phyloP scores from a whole-genome alignment of 2,888 invertebrate species.

The Drosophila bunnanda region DNA sequence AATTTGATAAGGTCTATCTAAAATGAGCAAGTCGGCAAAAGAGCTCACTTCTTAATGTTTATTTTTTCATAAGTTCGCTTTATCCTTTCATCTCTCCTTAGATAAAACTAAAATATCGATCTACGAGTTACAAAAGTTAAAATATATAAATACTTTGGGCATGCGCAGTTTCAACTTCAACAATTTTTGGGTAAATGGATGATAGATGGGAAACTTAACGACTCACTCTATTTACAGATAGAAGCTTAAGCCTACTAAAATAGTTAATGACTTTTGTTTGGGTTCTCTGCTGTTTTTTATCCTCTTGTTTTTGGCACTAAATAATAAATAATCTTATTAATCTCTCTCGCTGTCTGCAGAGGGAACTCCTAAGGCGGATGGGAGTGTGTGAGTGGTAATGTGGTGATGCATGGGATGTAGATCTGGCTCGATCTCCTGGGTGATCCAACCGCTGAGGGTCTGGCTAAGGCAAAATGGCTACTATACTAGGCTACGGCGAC shows the following conservation, averaged over 20 bases:
- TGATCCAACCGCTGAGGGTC: slow-evolving; percentile 18
- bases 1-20: slow-evolving; percentile 16
- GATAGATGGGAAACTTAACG: slow-evolving; percentile 23
- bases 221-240: slow-evolving; percentile 49
- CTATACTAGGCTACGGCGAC: slow-evolving; percentile 38
- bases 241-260: slow-evolving; percentile 42
- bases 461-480: slow-evolving; percentile 43
- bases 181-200: slow-evolving; percentile 29
- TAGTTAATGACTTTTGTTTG: slow-evolving; percentile 73
- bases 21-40: slow-evolving; percentile 21
- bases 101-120: slow-evolving; percentile 45
- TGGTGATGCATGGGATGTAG: slow-evolving; percentile 8
- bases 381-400: slow-evolving; percentile 16
- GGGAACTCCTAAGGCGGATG: slow-evolving; percentile 50
- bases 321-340: slow-evolving; percentile 76
- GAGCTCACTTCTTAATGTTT: not conserved
- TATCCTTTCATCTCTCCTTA: slow-evolving; percentile 66
- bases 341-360: slow-evolving; percentile 65
- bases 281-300: slow-evolving; percentile 29
- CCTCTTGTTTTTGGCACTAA: slow-evolving; percentile 68
- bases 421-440: not conserved
- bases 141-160: slow-evolving; percentile 71
- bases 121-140: slow-evolving; percentile 49
- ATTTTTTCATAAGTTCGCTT: slow-evolving; percentile 12
- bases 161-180: slow-evolving; percentile 61